These are phyloP conservation scores for Druon quercuslanigerum DNA, from an alignment of 1,140 invertebrate genomes.

Conservation along the genomic window DNA sequence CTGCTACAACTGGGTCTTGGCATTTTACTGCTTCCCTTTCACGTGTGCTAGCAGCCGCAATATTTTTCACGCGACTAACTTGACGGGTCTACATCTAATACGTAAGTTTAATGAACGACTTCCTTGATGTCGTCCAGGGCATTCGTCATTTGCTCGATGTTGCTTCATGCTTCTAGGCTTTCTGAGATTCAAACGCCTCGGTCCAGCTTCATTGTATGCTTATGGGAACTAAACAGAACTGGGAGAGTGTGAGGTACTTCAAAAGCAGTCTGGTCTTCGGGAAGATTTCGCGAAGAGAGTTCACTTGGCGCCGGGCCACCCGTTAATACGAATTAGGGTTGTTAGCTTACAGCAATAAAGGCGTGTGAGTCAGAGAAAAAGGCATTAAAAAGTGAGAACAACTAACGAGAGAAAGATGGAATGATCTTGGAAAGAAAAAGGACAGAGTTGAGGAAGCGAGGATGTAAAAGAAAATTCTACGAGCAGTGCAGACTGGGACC, in stretches of 20 bases:
- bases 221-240: not conserved
- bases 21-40: not conserved
- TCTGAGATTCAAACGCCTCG: not conserved
- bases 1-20: not conserved
- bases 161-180: not conserved
- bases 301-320: slow-evolving; percentile 65
- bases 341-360: slow-evolving; percentile 58
- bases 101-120: slow-evolving; percentile 13
- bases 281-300: slow-evolving; percentile 32
- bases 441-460: not conserved
- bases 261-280: not conserved
- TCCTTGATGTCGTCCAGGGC: not conserved
- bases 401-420: slow-evolving; percentile 24
- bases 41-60: not conserved
- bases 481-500: not conserved
- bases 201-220: not conserved
- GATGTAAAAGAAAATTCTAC: slow-evolving; percentile 11
- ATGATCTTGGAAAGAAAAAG: not conserved
- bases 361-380: slow-evolving; percentile 34
- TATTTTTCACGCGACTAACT: slow-evolving; percentile 15
- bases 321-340: slow-evolving; percentile 71
- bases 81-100: too few species aligned
- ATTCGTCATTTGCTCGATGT: slow-evolving; percentile 13
- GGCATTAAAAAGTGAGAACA: slow-evolving; percentile 21
- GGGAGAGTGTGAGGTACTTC: not conserved